These are phyloP conservation scores for Reticulitermes lucifugus DNA, from an alignment of 2,888 invertebrate species.

Conservation along the genomic window DNA sequence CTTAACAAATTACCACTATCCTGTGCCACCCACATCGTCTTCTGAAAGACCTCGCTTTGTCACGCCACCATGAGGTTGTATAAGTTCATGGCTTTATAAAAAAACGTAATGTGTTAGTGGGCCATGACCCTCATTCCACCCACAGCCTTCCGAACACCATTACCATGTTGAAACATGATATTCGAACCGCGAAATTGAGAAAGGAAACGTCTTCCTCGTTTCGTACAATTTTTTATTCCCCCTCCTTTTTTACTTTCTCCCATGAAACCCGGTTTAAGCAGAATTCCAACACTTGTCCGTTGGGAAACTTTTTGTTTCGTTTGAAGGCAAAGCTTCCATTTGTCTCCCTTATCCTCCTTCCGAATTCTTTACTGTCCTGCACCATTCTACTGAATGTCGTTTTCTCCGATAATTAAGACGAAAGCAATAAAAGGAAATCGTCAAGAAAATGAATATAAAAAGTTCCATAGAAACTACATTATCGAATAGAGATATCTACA, in stretches of 20 bases:
- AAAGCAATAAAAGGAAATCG: not conserved
- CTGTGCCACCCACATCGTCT: conserved; percentile 9
- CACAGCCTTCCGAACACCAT: not conserved
- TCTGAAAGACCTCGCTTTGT: not conserved
- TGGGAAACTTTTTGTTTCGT: not conserved
- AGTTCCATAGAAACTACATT: not conserved
- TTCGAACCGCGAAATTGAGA: conserved; percentile 19
- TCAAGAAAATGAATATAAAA: not conserved
- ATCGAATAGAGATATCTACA: not conserved
- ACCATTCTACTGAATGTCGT: not conserved
- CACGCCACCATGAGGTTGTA: not conserved
- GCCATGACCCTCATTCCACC: not conserved
- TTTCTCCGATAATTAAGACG: not conserved
- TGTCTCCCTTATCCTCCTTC: not conserved
- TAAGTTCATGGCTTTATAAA: not conserved
- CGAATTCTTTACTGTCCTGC: not conserved
- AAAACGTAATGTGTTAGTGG: not conserved
- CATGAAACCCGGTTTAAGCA: not conserved
- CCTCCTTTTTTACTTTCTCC: not conserved
- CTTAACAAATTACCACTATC: conserved; percentile 9
- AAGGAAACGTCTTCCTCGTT: not conserved
- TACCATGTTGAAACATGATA: not conserved
- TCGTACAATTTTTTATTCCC: not conserved
- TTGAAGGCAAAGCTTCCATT: not conserved
- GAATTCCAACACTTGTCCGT: not conserved